Conservation (phyloP, 2,888 invertebrate species). For the Ptycholaimellus sp. region DNA sequence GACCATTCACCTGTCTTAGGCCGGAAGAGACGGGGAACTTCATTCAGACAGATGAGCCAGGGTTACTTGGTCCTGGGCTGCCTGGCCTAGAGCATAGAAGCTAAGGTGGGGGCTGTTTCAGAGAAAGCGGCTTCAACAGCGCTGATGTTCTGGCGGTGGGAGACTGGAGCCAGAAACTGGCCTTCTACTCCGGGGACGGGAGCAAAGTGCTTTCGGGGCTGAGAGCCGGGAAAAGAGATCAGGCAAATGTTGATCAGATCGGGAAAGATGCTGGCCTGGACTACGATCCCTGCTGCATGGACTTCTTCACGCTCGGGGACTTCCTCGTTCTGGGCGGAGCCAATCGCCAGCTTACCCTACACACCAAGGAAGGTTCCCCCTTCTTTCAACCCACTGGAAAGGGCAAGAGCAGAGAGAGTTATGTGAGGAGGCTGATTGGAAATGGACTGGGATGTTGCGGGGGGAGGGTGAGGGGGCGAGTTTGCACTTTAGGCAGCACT, state of each 20-base stretch:
- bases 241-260: constrained; percentile 30
- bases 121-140: too few species aligned
- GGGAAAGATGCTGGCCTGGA: constrained; percentile 36
- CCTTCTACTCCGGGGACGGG: constrained; percentile 64
- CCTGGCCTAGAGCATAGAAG: too few species aligned
- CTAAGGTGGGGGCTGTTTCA: too few species aligned
- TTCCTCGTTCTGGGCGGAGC: constrained; percentile 56
- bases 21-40: background rate
- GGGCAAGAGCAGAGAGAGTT: too few species aligned
- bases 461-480: too few species aligned
- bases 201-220: constrained; percentile 38
- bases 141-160: constrained; percentile 48
- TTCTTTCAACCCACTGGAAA: too few species aligned
- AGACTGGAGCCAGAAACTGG: constrained; percentile 73
- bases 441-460: too few species aligned
- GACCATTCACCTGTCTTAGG: background rate
- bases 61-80: constrained; percentile 7
- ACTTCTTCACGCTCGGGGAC: constrained; percentile 51
- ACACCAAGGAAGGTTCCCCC: constrained; percentile 45
- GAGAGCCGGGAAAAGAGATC: constrained; percentile 3
- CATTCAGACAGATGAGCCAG: constrained; percentile 2
- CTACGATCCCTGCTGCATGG: constrained; percentile 52
- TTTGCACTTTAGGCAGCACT: too few species aligned
- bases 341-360: constrained; percentile 47
- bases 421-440: too few species aligned